phyloP scores from a whole-genome alignment of 2,888 invertebrate species.

The Hydropsyche betteni region DNA sequence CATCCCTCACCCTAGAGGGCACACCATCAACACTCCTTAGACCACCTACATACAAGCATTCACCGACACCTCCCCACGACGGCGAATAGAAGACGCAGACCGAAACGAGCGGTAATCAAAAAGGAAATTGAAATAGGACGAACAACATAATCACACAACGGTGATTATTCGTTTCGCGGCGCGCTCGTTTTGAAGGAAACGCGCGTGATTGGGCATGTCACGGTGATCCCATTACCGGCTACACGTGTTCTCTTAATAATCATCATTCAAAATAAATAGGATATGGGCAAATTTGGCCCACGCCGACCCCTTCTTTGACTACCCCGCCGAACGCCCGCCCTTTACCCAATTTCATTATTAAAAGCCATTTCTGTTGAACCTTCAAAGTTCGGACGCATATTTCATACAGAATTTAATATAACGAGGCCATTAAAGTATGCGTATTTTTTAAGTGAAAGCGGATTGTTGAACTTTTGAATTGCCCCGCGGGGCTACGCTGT shows the following conservation, averaged over 20 bases:
- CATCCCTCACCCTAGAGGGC: too few relatives aligned
- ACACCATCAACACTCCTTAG: too few relatives aligned
- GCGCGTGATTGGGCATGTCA: slow-evolving; percentile 18
- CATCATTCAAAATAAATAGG: slow-evolving; percentile 28
- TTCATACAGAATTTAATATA: slow-evolving; percentile 48
- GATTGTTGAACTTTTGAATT: slow-evolving; percentile 44
- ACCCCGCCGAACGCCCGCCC: slow-evolving; percentile 15
- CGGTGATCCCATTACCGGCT: slow-evolving; percentile 24
- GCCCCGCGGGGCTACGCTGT: slow-evolving; percentile 30
- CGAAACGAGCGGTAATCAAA: slow-evolving; percentile 9
- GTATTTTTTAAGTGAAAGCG: slow-evolving; percentile 46
- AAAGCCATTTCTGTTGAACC: slow-evolving; percentile 46
- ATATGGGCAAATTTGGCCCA: slow-evolving; percentile 20
- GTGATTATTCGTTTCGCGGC: slow-evolving; percentile 1
- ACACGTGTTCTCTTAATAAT: slow-evolving; percentile 23
- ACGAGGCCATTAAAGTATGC: slow-evolving; percentile 47
- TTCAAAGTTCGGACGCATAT: slow-evolving; percentile 45
- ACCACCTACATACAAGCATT: too few relatives aligned
- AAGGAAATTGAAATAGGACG: background rate
- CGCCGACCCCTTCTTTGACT: background rate
- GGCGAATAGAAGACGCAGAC: too few relatives aligned
- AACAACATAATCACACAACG: slow-evolving; percentile 23
- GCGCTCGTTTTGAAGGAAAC: background rate
- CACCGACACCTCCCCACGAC: too few relatives aligned
- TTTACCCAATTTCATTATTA: slow-evolving; percentile 42